Percentiles rank a stretch among this genome's conserved stretches.
phyloP scores from a whole-genome alignment of 2,797 vertebrate species.

The Spheniscus humboldti region DNA sequence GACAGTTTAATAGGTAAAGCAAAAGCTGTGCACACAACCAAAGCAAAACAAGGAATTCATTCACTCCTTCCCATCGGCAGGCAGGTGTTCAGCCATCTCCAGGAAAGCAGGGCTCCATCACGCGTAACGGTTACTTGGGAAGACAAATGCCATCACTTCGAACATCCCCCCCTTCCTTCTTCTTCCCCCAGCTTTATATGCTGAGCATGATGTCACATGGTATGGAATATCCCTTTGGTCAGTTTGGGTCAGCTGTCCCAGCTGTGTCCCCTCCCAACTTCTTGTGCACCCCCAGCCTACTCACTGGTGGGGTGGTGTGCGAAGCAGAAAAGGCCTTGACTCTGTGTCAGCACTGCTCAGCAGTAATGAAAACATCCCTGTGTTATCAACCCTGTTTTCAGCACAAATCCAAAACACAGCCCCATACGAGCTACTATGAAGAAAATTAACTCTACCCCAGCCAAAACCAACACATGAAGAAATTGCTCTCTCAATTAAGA shows the following conservation, averaged over 20 bases:
- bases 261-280: background rate
- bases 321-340: background rate
- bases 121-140: accelerated
- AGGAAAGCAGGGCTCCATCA: background rate
- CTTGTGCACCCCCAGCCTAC: background rate
- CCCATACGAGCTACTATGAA: background rate
- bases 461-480: background rate
- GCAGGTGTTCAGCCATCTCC: background rate
- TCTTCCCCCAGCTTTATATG: background rate
- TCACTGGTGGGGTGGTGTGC: too few species aligned
- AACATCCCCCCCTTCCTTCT: background rate
- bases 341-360: background rate
- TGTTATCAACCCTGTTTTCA: background rate
- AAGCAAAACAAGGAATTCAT: background rate
- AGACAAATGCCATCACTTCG: background rate
- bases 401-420: background rate
- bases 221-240: background rate
- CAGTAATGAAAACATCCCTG: background rate
- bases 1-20: background rate
- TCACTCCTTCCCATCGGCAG: background rate
- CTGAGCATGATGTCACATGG: background rate
- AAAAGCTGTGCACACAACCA: accelerated
- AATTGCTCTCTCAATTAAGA: background rate
- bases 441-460: background rate
- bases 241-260: background rate